phyloP scores from a whole-genome alignment of 2,113 vertebrate genomes.

The Triplophysa siluroides region DNA sequence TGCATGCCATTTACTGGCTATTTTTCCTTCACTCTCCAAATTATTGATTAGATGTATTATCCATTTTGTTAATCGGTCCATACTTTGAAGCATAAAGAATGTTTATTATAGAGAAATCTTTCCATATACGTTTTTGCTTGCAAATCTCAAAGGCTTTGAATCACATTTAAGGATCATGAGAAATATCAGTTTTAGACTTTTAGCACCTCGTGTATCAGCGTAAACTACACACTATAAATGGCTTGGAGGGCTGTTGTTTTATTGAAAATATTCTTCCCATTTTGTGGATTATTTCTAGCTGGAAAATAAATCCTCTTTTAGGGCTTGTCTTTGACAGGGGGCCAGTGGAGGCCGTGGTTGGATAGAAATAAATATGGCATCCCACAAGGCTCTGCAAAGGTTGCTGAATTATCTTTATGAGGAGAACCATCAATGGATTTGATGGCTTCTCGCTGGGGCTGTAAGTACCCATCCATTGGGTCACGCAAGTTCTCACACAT shows the following conservation, averaged over 20 bases:
- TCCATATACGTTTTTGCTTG: too few relatives aligned
- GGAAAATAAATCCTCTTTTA: conserved; percentile 30
- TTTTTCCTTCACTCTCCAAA: too few relatives aligned
- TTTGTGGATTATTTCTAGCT: conserved; percentile 26
- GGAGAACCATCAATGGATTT: conserved; percentile 59
- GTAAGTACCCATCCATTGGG: conserved; percentile 57
- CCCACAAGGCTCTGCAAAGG: conserved; percentile 57
- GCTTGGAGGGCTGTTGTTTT: background rate
- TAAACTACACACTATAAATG: conserved; percentile 2
- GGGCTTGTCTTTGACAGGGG: conserved; percentile 55
- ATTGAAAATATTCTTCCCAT: conserved; percentile 4
- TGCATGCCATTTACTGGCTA: too few relatives aligned
- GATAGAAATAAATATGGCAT: conserved; percentile 70
- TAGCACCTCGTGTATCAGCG: background rate
- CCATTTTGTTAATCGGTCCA: too few relatives aligned
- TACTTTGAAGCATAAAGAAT: too few relatives aligned
- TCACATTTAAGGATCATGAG: background rate
- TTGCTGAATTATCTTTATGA: conserved; percentile 69
- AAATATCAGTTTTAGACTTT: background rate
- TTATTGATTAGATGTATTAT: too few relatives aligned
- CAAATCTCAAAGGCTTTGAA: too few relatives aligned
- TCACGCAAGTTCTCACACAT: conserved; percentile 2
- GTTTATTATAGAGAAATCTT: too few relatives aligned
- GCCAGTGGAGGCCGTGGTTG: conserved; percentile 63
- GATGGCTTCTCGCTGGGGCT: conserved; percentile 58